Base-by-base conservation (phyloP, 2,113 vertebrate species). In the Brachypteracias leptosomus region DNA sequence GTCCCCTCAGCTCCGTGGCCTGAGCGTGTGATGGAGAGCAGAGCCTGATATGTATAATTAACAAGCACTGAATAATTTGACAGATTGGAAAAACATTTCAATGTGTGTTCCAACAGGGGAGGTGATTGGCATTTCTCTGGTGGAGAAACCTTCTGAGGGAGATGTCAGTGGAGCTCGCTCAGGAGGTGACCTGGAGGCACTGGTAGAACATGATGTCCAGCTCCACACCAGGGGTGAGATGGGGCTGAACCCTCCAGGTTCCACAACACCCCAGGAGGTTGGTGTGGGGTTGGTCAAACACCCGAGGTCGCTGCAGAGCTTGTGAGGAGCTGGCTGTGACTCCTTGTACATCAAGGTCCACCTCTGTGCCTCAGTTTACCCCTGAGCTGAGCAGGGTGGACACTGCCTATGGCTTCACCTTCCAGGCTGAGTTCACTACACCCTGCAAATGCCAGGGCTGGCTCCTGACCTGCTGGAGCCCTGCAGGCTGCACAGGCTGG, bases 151-250 rank as follows among this genome's bases (percentile, higher is more conserved):
- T 63, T 4, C 16, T 10, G 13, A 5, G 6, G 10, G 36, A 36
- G 61, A 15, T 21, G 31, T 3, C 12, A 33, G 7, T 35, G 13
- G 47, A 6, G 2, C 0, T 2, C 1, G 8, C 14, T 28, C 5
- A 17, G 2, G 2, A 13, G 55, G 71, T 6, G 47, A 2, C 3
- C 0, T 25, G 36, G 57, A 29, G 16, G 52, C 17, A 10, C 35
- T 14, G 12, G 16, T 6, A 13, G 6, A 18, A 19, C 3, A 12
- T 11, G 22, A 2, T 1, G 28, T 3, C 6, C 13, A 21, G 7
- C 49, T 35, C 38, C 13, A 12, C 2, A 2, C 47, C 20, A 29
- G 31, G 1, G 7, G 13, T 28, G 29, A 24, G 25, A 6, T 15
- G n/a, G 57, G 12, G 9, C 3, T 29, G 13, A 36, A 8, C 3